These are phyloP conservation scores for Pissodes strobi DNA, from an alignment of 1,140 invertebrate genomes.

Conservation along the genomic window DNA sequence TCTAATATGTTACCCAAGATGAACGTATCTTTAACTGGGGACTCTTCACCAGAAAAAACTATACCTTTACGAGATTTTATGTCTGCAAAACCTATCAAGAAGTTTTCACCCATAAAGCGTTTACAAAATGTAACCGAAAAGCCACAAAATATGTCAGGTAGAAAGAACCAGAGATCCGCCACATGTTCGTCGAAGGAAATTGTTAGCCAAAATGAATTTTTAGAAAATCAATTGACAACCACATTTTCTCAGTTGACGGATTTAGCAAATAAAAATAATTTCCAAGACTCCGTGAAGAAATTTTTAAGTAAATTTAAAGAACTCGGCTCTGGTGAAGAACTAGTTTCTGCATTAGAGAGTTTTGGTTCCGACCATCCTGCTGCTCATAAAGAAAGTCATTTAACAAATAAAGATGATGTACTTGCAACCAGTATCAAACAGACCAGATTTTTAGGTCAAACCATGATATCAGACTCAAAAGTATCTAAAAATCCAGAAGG, in stretches of 20 bases:
- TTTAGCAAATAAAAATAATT: background rate
- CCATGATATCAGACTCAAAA: too few relatives aligned
- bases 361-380: background rate
- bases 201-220: background rate
- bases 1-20: background rate
- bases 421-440: too few relatives aligned
- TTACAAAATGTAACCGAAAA: background rate
- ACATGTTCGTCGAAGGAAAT: too few relatives aligned
- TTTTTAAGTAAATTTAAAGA: background rate
- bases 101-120: background rate
- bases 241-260: background rate
- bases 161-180: background rate
- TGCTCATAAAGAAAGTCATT: background rate
- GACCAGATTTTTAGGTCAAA: too few relatives aligned
- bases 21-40: too few relatives aligned
- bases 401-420: too few relatives aligned
- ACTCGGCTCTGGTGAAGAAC: background rate
- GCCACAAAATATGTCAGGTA: background rate
- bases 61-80: too few relatives aligned
- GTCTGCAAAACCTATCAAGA: too few relatives aligned
- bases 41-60: too few relatives aligned
- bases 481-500: too few relatives aligned
- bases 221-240: background rate
- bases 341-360: background rate
- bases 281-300: background rate